Evolutionary conservation across 2,113 vertebrate genomes (phyloP).

Genomic region (Gymnorhina tibicen): DNA sequence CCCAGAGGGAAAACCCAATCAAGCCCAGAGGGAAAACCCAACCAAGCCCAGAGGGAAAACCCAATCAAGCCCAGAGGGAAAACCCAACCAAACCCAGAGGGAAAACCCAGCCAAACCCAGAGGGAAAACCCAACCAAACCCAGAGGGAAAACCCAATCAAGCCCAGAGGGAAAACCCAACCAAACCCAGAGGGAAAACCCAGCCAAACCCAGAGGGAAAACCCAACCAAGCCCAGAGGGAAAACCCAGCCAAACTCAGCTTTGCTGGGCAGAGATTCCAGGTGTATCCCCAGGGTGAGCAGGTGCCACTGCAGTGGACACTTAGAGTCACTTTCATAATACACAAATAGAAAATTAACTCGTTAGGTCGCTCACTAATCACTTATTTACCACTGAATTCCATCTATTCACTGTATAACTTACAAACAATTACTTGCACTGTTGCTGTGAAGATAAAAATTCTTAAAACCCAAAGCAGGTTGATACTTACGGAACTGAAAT

Average conservation of each 20-base stretch:
- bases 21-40: neutral
- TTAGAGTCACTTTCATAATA: too few species aligned
- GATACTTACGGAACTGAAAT: neutral
- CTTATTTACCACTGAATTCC: neutral
- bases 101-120: accelerated
- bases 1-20: accelerated
- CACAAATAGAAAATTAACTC: neutral
- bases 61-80: accelerated
- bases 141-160: accelerated
- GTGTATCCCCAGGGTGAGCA: neutral
- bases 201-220: too few species aligned
- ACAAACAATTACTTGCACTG: neutral
- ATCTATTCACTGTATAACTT: accelerated
- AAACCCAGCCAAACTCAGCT: accelerated
- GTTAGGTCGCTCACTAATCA: too few species aligned
- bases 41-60: neutral
- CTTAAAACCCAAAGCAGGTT: neutral
- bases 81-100: neutral
- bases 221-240: too few species aligned
- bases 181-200: too few species aligned
- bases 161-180: neutral
- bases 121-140: neutral
- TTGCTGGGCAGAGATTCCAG: neutral
- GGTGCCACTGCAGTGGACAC: neutral
- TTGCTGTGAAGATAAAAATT: neutral